A percentile compares a stretch with the other conserved stretches of the same genome.
Conservation (phyloP, 2,888 invertebrate species). For the Tinea trinotella region DNA sequence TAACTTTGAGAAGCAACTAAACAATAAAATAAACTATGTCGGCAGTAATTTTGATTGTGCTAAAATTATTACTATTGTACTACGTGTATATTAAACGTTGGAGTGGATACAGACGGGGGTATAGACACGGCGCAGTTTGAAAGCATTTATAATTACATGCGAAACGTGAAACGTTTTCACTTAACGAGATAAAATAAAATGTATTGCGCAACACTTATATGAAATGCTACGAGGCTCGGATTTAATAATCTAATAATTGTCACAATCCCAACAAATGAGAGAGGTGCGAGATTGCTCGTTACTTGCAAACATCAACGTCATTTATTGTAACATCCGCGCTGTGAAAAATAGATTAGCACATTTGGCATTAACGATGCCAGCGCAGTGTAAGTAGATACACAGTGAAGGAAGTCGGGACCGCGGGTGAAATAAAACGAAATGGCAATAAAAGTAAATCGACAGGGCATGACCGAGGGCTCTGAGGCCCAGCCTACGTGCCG, state of each 20-base stretch:
- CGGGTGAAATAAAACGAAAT: slow-evolving; percentile 54
- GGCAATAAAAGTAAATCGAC: slow-evolving; percentile 69
- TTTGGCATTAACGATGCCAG: slow-evolving; percentile 65
- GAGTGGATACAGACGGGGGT: background rate
- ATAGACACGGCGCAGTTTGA: background rate
- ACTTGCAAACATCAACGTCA: background rate
- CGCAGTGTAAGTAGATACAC: background rate
- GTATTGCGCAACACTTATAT: background rate
- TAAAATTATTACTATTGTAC: background rate
- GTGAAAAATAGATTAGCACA: slow-evolving; percentile 68
- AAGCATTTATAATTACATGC: background rate
- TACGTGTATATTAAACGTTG: background rate
- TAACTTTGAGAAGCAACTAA: slow-evolving; percentile 30
- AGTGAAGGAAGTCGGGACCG: background rate
- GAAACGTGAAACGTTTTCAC: background rate
- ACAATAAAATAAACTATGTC: slow-evolving; percentile 19
- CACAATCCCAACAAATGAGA: background rate
- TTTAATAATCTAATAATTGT: slow-evolving; percentile 7
- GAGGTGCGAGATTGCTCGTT: background rate
- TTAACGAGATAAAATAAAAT: background rate
- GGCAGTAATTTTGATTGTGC: background rate
- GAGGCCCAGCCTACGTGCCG: slow-evolving; percentile 45
- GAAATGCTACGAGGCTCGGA: background rate
- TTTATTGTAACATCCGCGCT: slow-evolving; percentile 21
- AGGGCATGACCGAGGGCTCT: slow-evolving; percentile 37